phyloP scores from a whole-genome alignment of 1,140 invertebrate species.

The Wasmannia auropunctata region DNA sequence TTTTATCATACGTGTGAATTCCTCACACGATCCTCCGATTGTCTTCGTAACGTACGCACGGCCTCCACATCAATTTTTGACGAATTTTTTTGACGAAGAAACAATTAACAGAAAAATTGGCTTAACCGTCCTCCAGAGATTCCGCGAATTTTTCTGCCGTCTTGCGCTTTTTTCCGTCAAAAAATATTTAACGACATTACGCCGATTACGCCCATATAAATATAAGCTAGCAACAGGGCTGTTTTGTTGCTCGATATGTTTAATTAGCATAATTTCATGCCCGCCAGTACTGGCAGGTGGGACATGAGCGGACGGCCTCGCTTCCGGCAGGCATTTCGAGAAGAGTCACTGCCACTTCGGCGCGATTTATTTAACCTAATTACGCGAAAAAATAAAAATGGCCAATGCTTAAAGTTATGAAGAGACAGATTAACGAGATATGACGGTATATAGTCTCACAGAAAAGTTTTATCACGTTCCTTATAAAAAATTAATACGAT shows the following conservation, averaged over 20 bases:
- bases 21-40: not conserved
- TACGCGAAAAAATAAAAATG: conserved; percentile 1
- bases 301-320: conserved; percentile 11
- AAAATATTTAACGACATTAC: conserved; percentile 41
- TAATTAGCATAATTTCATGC: conserved; percentile 60
- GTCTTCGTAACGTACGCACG: not conserved
- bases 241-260: conserved; percentile 54
- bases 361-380: conserved; percentile 40
- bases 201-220: conserved; percentile 25
- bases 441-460: too few relatives aligned
- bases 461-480: not conserved
- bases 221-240: conserved; percentile 4
- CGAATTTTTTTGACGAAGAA: not conserved
- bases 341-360: conserved; percentile 1
- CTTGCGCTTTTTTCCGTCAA: not conserved
- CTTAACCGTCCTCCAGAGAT: conserved; percentile 3
- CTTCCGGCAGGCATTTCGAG: conserved; percentile 38
- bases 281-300: conserved; percentile 49
- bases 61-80: not conserved
- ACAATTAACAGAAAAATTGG: conserved; percentile 18
- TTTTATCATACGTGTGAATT: not conserved
- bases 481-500: not conserved
- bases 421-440: too few relatives aligned
- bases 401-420: not conserved
- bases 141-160: conserved; percentile 5